These are phyloP conservation scores for Lasius fuliginosus DNA, from an alignment of 2,888 invertebrate genomes.

Conservation along the genomic window DNA sequence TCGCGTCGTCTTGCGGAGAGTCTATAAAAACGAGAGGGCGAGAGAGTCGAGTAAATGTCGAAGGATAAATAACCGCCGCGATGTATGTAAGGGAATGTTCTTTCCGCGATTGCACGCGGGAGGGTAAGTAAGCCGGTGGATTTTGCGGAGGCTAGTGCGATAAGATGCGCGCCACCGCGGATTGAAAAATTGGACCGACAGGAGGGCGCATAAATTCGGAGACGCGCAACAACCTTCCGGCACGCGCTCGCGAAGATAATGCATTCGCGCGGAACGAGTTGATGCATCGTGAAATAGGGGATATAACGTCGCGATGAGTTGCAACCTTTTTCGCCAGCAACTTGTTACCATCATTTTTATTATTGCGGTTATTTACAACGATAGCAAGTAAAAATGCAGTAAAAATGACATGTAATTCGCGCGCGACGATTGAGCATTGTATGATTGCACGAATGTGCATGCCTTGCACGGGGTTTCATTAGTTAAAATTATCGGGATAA, in stretches of 20 bases:
- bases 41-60: constrained; percentile 29
- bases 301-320: constrained; percentile 2
- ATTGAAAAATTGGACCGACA: constrained; percentile 52
- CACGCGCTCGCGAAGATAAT: constrained; percentile 28
- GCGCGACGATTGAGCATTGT: neutral
- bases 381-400: neutral
- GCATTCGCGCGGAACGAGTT: constrained; percentile 11
- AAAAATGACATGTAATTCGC: neutral
- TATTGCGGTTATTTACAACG: neutral
- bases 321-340: neutral
- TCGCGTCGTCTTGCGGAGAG: neutral
- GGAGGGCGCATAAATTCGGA: constrained; percentile 38
- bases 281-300: constrained; percentile 43
- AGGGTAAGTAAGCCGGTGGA: constrained; percentile 26
- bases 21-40: constrained; percentile 26
- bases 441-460: neutral
- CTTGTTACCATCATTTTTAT: neutral
- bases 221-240: constrained; percentile 39
- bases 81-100: neutral
- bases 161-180: constrained; percentile 14
- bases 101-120: constrained; percentile 17
- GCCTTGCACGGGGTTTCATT: neutral
- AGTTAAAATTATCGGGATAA: neutral
- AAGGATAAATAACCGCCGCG: constrained; percentile 24
- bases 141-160: constrained; percentile 12